These are phyloP conservation scores for Allolobophora icterica DNA, from an alignment of 2,888 invertebrate species.

Conservation along the genomic window DNA sequence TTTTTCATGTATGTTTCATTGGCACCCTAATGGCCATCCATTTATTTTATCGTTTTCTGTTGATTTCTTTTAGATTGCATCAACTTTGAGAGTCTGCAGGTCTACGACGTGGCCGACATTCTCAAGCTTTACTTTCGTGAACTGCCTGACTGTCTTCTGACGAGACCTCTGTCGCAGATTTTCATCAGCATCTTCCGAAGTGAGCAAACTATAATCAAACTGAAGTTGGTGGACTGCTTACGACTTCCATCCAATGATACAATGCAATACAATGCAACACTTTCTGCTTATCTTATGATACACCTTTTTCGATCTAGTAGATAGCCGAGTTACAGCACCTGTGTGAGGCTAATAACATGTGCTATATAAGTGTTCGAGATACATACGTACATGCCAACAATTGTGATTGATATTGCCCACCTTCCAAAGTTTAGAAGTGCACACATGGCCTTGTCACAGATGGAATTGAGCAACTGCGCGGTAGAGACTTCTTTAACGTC, in stretches of 20 bases:
- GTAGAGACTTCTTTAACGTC: no score
- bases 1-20: no score
- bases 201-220: constrained; percentile 69
- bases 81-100: constrained; percentile 78
- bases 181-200: constrained; percentile 93
- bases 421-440: no score
- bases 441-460: no score
- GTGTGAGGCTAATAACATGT: no score
- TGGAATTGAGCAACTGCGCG: no score
- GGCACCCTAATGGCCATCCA: no score
- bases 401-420: no score
- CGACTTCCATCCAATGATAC: background rate
- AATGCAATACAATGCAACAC: no score
- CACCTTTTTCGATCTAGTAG: background rate
- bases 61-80: constrained; percentile 51
- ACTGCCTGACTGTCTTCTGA: constrained; percentile 89
- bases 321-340: no score
- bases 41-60: background rate
- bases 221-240: background rate
- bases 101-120: constrained; percentile 94
- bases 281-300: background rate
- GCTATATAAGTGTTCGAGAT: no score
- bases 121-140: constrained; percentile 96
- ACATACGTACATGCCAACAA: no score
- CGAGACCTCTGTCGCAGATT: constrained; percentile 91